These are phyloP conservation scores for Zaprionus obscuricornis DNA, from an alignment of 2,888 invertebrate genomes.

Conservation along the genomic window DNA sequence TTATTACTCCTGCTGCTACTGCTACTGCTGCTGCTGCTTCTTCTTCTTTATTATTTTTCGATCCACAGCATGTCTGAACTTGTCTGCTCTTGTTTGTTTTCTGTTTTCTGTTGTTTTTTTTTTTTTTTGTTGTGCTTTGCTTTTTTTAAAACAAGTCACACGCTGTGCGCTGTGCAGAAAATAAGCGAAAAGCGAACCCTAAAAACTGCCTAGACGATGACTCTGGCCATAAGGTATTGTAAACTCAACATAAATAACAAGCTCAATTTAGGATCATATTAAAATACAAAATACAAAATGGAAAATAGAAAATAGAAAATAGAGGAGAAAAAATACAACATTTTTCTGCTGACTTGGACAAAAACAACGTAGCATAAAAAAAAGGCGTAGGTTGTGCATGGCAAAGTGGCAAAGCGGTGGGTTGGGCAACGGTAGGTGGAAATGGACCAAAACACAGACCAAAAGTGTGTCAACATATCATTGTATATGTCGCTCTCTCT, in stretches of 20 bases:
- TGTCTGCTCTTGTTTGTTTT: slow-evolving; percentile 13
- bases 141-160: slow-evolving; percentile 26
- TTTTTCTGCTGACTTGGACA: slow-evolving; percentile 62
- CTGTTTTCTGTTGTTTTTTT: slow-evolving; percentile 19
- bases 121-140: slow-evolving; percentile 21
- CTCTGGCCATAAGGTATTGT: slow-evolving; percentile 65
- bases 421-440: too few relatives aligned
- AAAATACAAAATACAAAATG: slow-evolving; percentile 51
- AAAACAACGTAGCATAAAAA: too few relatives aligned
- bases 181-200: too few relatives aligned
- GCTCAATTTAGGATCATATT: slow-evolving; percentile 76
- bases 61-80: slow-evolving; percentile 1
- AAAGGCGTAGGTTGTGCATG: slow-evolving; percentile 32
- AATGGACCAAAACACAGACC: too few relatives aligned
- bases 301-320: slow-evolving; percentile 41
- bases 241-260: slow-evolving; percentile 74
- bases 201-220: slow-evolving; percentile 31
- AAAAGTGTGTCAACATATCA: slow-evolving; percentile 68
- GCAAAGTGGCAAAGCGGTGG: slow-evolving; percentile 3
- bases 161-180: slow-evolving; percentile 49
- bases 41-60: slow-evolving; percentile 13
- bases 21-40: too few relatives aligned
- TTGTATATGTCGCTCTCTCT: slow-evolving; percentile 16
- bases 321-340: too few relatives aligned
- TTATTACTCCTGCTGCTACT: too few relatives aligned